Base-by-base conservation (phyloP, 2,888 invertebrate genomes). In the Tipula lateralis region DNA sequence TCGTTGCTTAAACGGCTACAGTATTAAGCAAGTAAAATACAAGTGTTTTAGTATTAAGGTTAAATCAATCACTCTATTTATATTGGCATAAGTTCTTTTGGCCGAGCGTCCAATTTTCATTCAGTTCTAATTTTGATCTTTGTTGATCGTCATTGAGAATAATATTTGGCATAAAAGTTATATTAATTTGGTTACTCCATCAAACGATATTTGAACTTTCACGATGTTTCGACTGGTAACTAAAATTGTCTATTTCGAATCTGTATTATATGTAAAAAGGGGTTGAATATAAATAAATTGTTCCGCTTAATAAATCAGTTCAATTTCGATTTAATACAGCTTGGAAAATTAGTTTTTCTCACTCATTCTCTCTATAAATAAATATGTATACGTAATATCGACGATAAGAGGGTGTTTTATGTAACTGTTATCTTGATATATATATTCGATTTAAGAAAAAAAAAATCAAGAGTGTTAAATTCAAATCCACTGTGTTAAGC, bases 401-500 rank as follows among this genome's bases (percentile, higher is more conserved):
- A 66, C 19, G 66, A 66, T 66, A 66, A 66, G 66, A 66, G 66
- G 66, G 66, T 66, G 66, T 66, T 66, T 66, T 66, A 66, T 66
- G 66, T 66, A 66, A 66, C 66, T 66, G 66, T 66, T 66, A 66
- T 66, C 66, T 19, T 66, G 66, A 66, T 66, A 66, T 66, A 66
- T 66, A 66, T 66, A 66, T 66, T 66, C 24, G 66, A 66, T 66
- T 66, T 66, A 9, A 24, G 24, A 3, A 66, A 24, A 66, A 19
- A 19, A 50, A 44, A 44, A 44, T 66, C 66, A 66, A 66, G 66
- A 66, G 66, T 66, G 66, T 66, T 66, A 66, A 66, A 66, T 66
- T 66, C 66, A 66, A 66, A 66, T 66, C 66, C 66, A 66, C 66
- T 66, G 66, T 66, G 66, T 66, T 66, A 66, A 66, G 66, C 66